Conservation (phyloP, 2,113 vertebrate genomes). For the Lamprotornis superbus region DNA sequence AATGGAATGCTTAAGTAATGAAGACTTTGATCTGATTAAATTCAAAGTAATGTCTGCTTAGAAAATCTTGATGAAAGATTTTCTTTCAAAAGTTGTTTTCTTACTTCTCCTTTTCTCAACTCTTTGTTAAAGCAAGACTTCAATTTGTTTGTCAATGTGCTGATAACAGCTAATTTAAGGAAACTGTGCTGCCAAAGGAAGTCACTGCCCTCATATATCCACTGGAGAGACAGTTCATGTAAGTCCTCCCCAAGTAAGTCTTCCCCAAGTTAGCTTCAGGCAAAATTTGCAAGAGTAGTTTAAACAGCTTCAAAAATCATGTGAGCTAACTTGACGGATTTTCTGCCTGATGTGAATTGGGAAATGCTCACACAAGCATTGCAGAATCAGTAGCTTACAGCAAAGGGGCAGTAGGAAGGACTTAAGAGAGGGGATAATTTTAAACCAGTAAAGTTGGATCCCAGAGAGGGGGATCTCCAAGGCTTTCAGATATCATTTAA, state of each 20-base stretch:
- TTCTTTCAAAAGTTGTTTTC: neutral
- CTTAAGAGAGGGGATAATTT: neutral
- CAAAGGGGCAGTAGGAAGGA: neutral
- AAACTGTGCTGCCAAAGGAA: neutral
- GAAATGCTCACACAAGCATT: neutral
- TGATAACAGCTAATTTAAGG: neutral
- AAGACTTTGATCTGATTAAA: neutral
- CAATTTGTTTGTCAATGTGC: neutral
- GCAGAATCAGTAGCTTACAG: neutral
- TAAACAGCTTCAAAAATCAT: neutral
- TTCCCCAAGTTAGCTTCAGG: neutral
- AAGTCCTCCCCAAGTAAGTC: neutral
- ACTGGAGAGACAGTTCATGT: neutral
- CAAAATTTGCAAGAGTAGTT: neutral
- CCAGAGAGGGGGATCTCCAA: neutral
- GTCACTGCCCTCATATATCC: neutral
- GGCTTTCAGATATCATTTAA: neutral
- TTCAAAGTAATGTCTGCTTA: neutral
- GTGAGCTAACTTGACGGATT: neutral
- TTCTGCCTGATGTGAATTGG: neutral
- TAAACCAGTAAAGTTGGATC: neutral
- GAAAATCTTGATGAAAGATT: neutral
- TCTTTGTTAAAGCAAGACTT: neutral
- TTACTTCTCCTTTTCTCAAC: neutral
- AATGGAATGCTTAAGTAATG: neutral